Percentiles rank a stretch among this genome's conserved stretches.
These are phyloP conservation scores for Psittacula derbiana DNA, from an alignment of 2,797 vertebrate genomes.

Conservation along the genomic window DNA sequence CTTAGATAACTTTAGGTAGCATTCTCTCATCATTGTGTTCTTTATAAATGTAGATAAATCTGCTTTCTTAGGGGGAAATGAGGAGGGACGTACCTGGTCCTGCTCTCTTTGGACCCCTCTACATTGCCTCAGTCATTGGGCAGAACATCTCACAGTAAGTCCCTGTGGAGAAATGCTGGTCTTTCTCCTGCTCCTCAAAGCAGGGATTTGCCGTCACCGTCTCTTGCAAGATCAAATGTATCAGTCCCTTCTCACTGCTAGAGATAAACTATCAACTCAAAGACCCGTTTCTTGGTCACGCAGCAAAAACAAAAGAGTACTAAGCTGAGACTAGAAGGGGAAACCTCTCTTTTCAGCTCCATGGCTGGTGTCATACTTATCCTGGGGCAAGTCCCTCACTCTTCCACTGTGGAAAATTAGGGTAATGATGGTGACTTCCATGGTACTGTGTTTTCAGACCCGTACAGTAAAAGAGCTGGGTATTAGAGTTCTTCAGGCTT, in stretches of 20 bases:
- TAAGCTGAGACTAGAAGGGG: background rate
- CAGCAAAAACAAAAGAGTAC: background rate
- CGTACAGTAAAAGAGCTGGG: background rate
- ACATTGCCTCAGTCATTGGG: background rate
- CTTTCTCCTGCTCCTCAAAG: background rate
- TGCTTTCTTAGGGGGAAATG: background rate
- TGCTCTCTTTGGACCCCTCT: background rate
- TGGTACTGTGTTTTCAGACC: background rate
- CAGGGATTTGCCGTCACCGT: background rate
- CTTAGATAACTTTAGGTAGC: background rate
- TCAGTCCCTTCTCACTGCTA: background rate
- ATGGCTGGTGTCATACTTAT: background rate
- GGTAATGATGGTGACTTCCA: background rate
- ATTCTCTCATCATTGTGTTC: background rate
- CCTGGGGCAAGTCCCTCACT: background rate
- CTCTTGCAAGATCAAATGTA: background rate
- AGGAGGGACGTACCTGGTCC: fast-evolving
- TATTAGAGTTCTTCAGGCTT: background rate
- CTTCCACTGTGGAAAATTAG: background rate
- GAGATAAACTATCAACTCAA: background rate
- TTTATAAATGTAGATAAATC: background rate
- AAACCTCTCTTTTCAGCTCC: background rate
- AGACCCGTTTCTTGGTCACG: background rate
- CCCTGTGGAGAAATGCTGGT: background rate
- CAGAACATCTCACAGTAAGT: background rate